Conservation (phyloP, 2,797 vertebrate genomes). For the Phylloscopus collybita region DNA sequence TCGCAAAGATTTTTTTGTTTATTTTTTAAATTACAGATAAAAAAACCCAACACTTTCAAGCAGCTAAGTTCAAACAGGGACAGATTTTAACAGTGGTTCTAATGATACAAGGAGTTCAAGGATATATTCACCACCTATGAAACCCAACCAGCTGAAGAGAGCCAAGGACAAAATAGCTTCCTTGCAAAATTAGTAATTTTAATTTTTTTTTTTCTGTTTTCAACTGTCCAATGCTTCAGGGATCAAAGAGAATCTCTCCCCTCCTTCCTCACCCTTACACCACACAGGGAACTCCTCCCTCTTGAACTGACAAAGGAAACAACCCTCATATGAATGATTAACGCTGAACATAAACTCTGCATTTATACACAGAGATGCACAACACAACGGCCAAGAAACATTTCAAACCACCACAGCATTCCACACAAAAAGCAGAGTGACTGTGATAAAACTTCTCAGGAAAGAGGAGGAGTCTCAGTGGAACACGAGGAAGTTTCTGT, state of each 20-base stretch:
- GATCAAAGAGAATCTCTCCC: background rate
- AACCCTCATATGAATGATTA: background rate
- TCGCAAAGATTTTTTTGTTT: background rate
- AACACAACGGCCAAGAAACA: background rate
- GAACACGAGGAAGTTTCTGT: background rate
- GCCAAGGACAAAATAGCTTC: background rate
- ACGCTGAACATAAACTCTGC: background rate
- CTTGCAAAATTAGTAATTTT: background rate
- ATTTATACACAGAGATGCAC: background rate
- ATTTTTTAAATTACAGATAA: background rate
- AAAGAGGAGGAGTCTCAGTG: conserved; percentile 3
- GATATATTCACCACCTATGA: background rate
- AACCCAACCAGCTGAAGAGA: background rate
- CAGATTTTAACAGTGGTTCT: background rate
- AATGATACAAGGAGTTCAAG: background rate
- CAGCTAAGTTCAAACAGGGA: background rate
- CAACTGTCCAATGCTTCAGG: background rate
- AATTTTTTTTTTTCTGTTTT: background rate
- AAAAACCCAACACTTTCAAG: background rate
- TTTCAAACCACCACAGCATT: background rate
- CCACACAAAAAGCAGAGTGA: background rate
- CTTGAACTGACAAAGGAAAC: background rate
- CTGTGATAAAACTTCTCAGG: background rate
- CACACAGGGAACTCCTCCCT: background rate
- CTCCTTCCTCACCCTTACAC: background rate